Percentiles rank a stretch among this genome's conserved stretches.
Evolutionary conservation across 2,888 invertebrate species (phyloP).

Genomic region (Lobophora halterata): DNA sequence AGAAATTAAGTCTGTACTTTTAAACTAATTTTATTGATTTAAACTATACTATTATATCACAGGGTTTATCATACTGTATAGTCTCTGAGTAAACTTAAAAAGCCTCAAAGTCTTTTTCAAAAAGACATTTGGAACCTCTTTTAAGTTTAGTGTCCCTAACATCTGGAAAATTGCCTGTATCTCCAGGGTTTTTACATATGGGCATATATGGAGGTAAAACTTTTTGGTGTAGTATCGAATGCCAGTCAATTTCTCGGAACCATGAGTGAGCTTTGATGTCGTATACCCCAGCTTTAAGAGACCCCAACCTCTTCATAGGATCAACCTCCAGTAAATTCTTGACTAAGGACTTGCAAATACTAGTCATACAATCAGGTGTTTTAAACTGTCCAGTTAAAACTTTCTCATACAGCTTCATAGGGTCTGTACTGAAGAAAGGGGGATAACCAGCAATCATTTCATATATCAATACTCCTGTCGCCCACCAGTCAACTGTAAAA

Average conservation of each 20-base stretch:
- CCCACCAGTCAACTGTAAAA: constrained; percentile 97
- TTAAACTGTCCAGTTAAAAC: constrained; percentile 93
- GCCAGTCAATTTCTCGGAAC: constrained; percentile 92
- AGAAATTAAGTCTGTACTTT: neutral
- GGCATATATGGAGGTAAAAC: constrained; percentile 83
- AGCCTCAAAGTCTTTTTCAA: constrained; percentile 83
- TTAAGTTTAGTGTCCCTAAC: constrained; percentile 77
- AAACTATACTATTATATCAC: constrained; percentile 11
- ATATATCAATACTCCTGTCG: constrained; percentile 91
- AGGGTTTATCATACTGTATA: too few species aligned
- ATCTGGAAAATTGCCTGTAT: constrained; percentile 84
- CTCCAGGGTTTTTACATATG: constrained; percentile 71
- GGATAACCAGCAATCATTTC: constrained; percentile 95
- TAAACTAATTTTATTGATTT: constrained; percentile 15
- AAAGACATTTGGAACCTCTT: constrained; percentile 72
- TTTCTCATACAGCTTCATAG: constrained; percentile 95
- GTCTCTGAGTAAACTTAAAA: constrained; percentile 67
- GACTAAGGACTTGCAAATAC: constrained; percentile 89
- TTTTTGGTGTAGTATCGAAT: constrained; percentile 87
- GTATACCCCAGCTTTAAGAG: constrained; percentile 90
- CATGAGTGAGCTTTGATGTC: constrained; percentile 95
- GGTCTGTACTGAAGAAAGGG: constrained; percentile 93
- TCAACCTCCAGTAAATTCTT: constrained; percentile 86
- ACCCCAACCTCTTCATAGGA: constrained; percentile 85
- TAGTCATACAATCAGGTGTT: constrained; percentile 88